These are phyloP conservation scores for Rhombomys opimus DNA, from an alignment of 2,113 vertebrate species.

Conservation along the genomic window DNA sequence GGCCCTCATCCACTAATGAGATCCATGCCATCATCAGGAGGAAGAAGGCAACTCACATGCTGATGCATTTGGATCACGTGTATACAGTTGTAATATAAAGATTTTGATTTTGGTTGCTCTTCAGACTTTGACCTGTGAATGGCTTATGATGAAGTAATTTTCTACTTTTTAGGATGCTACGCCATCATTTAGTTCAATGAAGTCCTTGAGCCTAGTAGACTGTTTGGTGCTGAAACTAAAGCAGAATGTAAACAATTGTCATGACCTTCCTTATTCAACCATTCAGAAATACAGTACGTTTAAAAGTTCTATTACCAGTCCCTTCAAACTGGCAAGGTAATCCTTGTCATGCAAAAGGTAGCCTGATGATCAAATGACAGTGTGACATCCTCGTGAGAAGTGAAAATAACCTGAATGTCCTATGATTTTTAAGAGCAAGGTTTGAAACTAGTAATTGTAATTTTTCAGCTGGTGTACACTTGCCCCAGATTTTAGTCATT, in stretches of 20 bases:
- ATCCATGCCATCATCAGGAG: background rate
- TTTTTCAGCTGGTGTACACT: slow-evolving; percentile 2
- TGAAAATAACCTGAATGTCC: slow-evolving; percentile 25
- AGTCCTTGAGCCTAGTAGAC: background rate
- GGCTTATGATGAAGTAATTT: slow-evolving; percentile 66
- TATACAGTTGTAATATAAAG: slow-evolving; percentile 89
- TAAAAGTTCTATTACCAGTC: background rate
- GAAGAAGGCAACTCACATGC: background rate
- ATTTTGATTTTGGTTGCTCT: slow-evolving; percentile 88
- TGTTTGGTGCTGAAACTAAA: slow-evolving; percentile 7
- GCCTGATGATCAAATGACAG: background rate
- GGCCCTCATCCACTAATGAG: background rate
- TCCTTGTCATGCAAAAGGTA: background rate
- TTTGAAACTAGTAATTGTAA: slow-evolving; percentile 66
- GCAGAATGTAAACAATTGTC: slow-evolving; percentile 20
- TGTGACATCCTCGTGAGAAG: slow-evolving; percentile 20
- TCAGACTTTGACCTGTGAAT: slow-evolving; percentile 76
- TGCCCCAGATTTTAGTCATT: slow-evolving; percentile 49
- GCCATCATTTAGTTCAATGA: background rate
- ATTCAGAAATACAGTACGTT: slow-evolving; percentile 42
- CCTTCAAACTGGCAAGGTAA: slow-evolving; percentile 34
- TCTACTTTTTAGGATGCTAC: slow-evolving; percentile 37
- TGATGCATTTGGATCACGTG: slow-evolving; percentile 76
- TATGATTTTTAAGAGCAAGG: slow-evolving; percentile 48
- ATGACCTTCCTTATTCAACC: background rate